Evolutionary conservation across 2,888 invertebrate genomes (phyloP).

Genomic region (Scaptomyza caliginosa): DNA sequence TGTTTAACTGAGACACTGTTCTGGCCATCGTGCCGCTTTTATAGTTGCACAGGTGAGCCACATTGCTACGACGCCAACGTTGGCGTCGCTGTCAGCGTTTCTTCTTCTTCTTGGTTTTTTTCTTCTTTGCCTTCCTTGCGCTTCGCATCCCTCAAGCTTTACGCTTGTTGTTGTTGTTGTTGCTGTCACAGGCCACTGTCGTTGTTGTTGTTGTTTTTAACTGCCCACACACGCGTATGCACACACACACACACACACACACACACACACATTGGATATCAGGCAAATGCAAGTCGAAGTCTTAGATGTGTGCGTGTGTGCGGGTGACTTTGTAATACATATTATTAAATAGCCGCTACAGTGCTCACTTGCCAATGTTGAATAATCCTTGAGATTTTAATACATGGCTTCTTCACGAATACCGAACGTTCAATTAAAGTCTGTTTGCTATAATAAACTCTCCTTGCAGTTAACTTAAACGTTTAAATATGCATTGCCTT

Average conservation of each 20-base stretch:
- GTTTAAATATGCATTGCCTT: too few species aligned
- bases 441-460: too few species aligned
- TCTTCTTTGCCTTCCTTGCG: constrained; percentile 2
- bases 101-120: not conserved
- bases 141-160: constrained; percentile 45
- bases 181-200: constrained; percentile 6
- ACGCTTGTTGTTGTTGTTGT: constrained; percentile 11
- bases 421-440: too few species aligned
- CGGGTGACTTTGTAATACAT: constrained; percentile 54
- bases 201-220: constrained; percentile 21
- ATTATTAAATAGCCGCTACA: constrained; percentile 57
- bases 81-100: not conserved
- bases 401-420: too few species aligned
- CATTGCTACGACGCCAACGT: constrained; percentile 1
- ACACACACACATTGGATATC: not conserved
- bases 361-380: not conserved
- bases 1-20: constrained; percentile 75
- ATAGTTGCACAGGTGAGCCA: constrained; percentile 58
- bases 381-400: too few species aligned
- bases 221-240: constrained; percentile 21
- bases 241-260: not conserved
- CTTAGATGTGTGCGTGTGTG: constrained; percentile 52
- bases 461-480: too few species aligned
- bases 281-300: constrained; percentile 49
- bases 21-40: constrained; percentile 63